Evolutionary conservation across 2,888 invertebrate genomes (phyloP).

Genomic region (Steinernema carpocapsae): DNA sequence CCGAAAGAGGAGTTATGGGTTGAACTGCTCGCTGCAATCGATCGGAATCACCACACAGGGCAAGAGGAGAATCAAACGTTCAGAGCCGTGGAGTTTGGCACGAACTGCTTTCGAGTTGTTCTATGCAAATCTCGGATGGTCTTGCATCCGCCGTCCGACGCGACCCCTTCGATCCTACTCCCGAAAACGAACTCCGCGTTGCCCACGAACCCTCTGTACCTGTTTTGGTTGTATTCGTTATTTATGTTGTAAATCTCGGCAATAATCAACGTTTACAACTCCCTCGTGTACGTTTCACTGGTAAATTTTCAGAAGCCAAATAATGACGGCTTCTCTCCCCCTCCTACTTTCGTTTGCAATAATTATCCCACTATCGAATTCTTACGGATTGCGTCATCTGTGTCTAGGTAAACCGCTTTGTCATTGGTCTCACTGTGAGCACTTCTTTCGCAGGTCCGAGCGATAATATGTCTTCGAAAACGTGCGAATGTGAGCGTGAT

Average conservation of each 20-base stretch:
- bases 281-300: not conserved
- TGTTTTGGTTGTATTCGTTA: too few relatives aligned
- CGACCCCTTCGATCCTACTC: too few relatives aligned
- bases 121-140: not conserved
- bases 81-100: not conserved
- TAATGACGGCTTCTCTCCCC: not conserved
- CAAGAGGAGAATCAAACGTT: not conserved
- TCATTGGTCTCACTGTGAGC: not conserved
- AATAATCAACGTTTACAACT: not conserved
- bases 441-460: not conserved
- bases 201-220: too few relatives aligned
- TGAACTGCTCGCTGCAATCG: not conserved
- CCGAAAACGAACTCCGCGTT: too few relatives aligned
- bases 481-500: conserved; percentile 20
- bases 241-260: too few relatives aligned
- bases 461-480: conserved; percentile 4
- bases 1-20: conserved; percentile 19
- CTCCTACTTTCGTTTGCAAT: not conserved
- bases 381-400: not conserved
- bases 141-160: too few relatives aligned
- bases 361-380: not conserved
- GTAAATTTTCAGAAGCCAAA: not conserved
- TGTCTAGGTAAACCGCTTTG: not conserved
- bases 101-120: not conserved
- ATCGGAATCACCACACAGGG: conserved; percentile 4